Evolutionary conservation across 1,140 invertebrate species (phyloP).

Genomic region (Penaeus vannamei): DNA sequence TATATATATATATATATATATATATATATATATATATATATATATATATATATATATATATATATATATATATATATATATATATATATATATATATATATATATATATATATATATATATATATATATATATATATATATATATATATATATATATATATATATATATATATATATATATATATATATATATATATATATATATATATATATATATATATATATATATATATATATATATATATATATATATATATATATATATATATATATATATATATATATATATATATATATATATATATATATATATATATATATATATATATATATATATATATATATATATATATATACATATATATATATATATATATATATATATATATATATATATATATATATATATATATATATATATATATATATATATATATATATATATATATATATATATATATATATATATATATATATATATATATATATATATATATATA

Average conservation of each 20-base stretch:
- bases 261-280: slow-evolving; percentile 22
- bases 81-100: slow-evolving; percentile 22
- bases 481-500: slow-evolving; percentile 46
- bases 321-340: slow-evolving; percentile 34
- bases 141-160: slow-evolving; percentile 22
- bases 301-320: slow-evolving; percentile 39
- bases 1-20: slow-evolving; percentile 22
- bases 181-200: neutral
- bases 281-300: slow-evolving; percentile 32
- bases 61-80: slow-evolving; percentile 12
- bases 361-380: slow-evolving; percentile 42
- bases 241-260: slow-evolving; percentile 22
- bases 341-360: slow-evolving; percentile 29
- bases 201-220: neutral
- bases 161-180: slow-evolving; percentile 22
- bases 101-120: slow-evolving; percentile 22
- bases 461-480: slow-evolving; percentile 46
- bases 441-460: slow-evolving; percentile 46
- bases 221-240: slow-evolving; percentile 16
- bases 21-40: slow-evolving; percentile 22
- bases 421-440: slow-evolving; percentile 25
- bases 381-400: slow-evolving; percentile 43
- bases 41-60: neutral
- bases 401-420: slow-evolving; percentile 39
- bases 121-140: slow-evolving; percentile 22